Evolutionary conservation across 1,140 invertebrate genomes (phyloP).

Genomic region (Acyrthosiphon pisum): DNA sequence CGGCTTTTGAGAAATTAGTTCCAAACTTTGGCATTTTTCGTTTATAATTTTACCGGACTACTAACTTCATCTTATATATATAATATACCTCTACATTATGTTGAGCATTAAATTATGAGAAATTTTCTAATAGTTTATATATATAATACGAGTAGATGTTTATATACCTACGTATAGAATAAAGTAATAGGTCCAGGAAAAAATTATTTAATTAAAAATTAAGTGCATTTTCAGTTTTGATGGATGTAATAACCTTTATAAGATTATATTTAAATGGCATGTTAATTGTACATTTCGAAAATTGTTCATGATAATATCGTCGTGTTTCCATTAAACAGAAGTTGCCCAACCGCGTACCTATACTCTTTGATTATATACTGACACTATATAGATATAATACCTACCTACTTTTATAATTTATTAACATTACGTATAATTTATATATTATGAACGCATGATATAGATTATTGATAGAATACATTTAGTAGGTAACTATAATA

Average conservation of each 20-base stretch:
- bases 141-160: background rate
- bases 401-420: background rate
- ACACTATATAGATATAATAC: background rate
- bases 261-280: background rate
- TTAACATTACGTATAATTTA: background rate
- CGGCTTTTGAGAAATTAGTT: background rate
- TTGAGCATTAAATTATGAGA: background rate
- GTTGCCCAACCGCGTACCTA: background rate
- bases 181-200: background rate
- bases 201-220: background rate
- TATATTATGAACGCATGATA: background rate
- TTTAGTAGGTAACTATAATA: background rate
- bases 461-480: background rate
- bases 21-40: background rate
- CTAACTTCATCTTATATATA: background rate
- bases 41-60: background rate
- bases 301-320: background rate
- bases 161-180: no score
- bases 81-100: background rate
- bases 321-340: background rate
- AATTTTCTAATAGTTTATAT: background rate
- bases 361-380: background rate
- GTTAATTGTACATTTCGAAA: slow-evolving; percentile 34
- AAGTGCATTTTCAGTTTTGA: background rate
- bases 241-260: background rate